Base-by-base conservation (phyloP, 2,888 invertebrate species). In the Plebejus melissa region DNA sequence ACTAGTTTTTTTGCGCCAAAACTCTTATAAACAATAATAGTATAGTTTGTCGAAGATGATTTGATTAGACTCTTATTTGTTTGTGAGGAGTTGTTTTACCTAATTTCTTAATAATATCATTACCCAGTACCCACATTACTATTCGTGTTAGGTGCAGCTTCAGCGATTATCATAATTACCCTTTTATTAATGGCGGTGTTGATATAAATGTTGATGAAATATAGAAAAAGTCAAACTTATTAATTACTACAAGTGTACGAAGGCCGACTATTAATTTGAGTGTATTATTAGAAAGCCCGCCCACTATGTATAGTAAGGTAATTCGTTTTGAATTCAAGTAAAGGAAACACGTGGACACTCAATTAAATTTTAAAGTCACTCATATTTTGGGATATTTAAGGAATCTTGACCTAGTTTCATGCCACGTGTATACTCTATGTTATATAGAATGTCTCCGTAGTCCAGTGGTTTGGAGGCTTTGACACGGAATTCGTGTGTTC, bases 191-290 rank as follows among this genome's bases (percentile, higher is more conserved):
- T 65, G 4, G 65, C 32, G 1, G 13, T 65, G 13, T 36, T 65
- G 36, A 13, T 22, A 58, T 11, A 28, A 11, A 28, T 1, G 4
- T 16, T 5, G 1, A 32, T 65, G 32, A 65, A 32, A 65, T 65
- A 36, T 16, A 5, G 65, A 65, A 65, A 65, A 13, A 65, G 65
- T 65, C 65, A 65, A 65, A 36, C 32, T 65, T 65, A 65, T 65
- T 65, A 65, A 65, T 65, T 65, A 65, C 32, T 65, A 32, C 32
- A 13, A 65, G 65, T 32, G 65, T 32, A 11, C 32, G 13, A 65
- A 36, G 65, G 65, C 13, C 65, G 5, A 36, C 0, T 28, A 4
- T 28, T 65, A 65, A 36, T 65, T 32, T 65, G 4, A 32, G 3
- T 22, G 16, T 65, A 13, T 65, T 32, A 16, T 54, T 54, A 54